phyloP scores from a whole-genome alignment of 2,113 vertebrate species.

The Ornithorhynchus anatinus region DNA sequence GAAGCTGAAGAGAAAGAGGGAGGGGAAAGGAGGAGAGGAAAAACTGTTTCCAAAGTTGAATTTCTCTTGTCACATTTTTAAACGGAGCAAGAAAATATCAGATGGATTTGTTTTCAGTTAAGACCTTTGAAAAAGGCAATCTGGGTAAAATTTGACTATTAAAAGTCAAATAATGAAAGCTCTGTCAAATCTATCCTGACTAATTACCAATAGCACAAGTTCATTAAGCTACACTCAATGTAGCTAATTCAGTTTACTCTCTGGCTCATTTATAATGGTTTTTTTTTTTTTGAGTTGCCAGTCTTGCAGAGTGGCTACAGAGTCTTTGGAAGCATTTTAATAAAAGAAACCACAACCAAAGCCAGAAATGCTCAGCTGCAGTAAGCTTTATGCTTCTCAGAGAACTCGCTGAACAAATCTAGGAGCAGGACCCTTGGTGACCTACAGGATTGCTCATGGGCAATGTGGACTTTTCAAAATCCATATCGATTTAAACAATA shows the following conservation, averaged over 20 bases:
- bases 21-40: slow-evolving; percentile 49
- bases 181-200: slow-evolving; percentile 46
- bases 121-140: slow-evolving; percentile 58
- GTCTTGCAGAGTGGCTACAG: not conserved
- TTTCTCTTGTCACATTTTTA: slow-evolving; percentile 35
- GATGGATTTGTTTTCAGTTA: slow-evolving; percentile 42
- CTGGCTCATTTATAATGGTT: slow-evolving; percentile 45
- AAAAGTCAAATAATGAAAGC: slow-evolving; percentile 59
- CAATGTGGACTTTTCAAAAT: too few species aligned
- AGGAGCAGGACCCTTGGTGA: too few species aligned
- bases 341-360: not conserved
- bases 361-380: too few species aligned
- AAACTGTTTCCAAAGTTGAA: slow-evolving; percentile 39
- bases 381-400: too few species aligned
- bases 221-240: slow-evolving; percentile 53
- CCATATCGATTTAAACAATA: too few species aligned
- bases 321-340: not conserved
- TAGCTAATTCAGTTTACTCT: slow-evolving; percentile 59
- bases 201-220: slow-evolving; percentile 64
- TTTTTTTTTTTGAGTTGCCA: slow-evolving; percentile 9
- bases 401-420: too few species aligned
- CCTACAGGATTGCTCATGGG: too few species aligned
- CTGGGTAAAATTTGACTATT: slow-evolving; percentile 55
- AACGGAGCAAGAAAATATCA: slow-evolving; percentile 51
- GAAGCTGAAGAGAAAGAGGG: too few species aligned